Evolutionary conservation across 2,113 vertebrate species (phyloP), one percentile per base, ranked within the genome.

Genomic region (Pao palembangensis): DNA sequence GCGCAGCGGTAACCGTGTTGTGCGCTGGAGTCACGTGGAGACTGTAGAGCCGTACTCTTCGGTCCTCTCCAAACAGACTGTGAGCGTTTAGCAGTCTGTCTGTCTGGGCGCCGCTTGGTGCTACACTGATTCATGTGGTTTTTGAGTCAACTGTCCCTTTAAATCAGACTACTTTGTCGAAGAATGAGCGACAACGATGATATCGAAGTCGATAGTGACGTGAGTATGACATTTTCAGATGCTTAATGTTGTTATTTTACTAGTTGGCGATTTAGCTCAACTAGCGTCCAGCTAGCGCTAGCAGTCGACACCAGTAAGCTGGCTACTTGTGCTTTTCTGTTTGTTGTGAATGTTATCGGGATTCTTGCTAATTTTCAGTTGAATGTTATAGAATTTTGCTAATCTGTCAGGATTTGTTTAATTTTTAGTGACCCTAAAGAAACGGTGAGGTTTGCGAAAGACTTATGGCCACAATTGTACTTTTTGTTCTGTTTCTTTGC

Each of bases 161-260:
- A 87, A 80, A 79, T 59, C 72, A 60, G 47, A 75, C 73, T 19
- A 74, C 81, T 84, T 72, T 55, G 64, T 67, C 89, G 89, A 93
- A 96, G 91, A 93, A 97, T 96, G 96, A 98, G 96, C 89, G 95
- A 98, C 87, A 98, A 96, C 94, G 95, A 98, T 93, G 96, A 98
- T 76, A 98, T 98, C 94, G 95, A 98, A 92, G 95, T 98, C 90
- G 96, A 97, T 82, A 98, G 96, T 91, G 96, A 98, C 93, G 96
- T 97, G 89, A 97, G 95, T 96, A 81, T 20, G 20, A 0, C 41
- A n/a, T 58, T 64, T 57, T 54, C 68, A 23, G 4, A 1, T 47
- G 18, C 34, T 38, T 12, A 12, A 11, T 38, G 34, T 38, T 64
- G 65, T 73, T 78, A 71, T 64, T 70, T 51, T 46, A 61, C 67